A percentile compares a stretch with the other conserved stretches of the same genome.
These are phyloP conservation scores for Anoplopoma fimbria DNA, from an alignment of 2,113 vertebrate genomes.

Conservation along the genomic window DNA sequence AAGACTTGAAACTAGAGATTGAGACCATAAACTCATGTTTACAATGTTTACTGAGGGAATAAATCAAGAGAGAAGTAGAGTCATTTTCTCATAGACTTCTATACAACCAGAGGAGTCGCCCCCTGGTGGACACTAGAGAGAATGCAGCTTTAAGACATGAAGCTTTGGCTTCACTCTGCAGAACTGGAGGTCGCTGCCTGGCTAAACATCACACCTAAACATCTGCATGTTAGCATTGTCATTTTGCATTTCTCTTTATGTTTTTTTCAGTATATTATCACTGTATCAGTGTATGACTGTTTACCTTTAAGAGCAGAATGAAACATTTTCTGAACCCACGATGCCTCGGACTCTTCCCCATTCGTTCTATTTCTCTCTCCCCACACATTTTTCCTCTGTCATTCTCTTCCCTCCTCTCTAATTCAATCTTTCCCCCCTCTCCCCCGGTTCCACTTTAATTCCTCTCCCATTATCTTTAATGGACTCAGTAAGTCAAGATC, in stretches of 20 bases:
- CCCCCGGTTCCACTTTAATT: background rate
- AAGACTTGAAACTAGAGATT: no score
- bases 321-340: background rate
- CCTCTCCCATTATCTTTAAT: background rate
- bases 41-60: no score
- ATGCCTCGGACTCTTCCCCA: background rate
- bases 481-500: background rate
- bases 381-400: no score
- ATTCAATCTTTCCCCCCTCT: constrained; percentile 1
- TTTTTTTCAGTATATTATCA: background rate
- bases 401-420: background rate
- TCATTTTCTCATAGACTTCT: no score
- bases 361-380: background rate
- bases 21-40: no score
- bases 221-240: background rate
- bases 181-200: no score
- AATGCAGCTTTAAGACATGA: no score
- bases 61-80: no score
- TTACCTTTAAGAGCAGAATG: background rate
- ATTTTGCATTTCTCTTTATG: background rate
- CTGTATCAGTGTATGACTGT: background rate
- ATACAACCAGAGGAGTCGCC: no score
- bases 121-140: no score
- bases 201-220: no score
- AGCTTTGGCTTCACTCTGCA: no score